Conservation (phyloP, 2,113 vertebrate species). For the Notothenia rossii region DNA sequence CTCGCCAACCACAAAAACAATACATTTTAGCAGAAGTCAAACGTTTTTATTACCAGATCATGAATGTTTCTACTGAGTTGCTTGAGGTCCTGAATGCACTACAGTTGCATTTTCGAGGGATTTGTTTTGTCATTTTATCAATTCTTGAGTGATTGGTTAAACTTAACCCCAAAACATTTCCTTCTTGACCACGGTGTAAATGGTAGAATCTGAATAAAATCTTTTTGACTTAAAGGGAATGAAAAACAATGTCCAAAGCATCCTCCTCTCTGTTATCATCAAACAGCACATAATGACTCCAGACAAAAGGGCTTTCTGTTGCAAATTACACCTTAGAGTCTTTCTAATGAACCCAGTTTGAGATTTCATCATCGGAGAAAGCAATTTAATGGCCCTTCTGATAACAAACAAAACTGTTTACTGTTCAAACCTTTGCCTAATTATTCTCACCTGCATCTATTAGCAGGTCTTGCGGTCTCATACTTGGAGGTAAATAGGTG, state of each 20-base stretch:
- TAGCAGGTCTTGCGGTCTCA: not conserved
- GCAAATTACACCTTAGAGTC: not conserved
- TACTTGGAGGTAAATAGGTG: not conserved
- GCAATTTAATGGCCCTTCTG: constrained; percentile 29
- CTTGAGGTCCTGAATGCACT: too few relatives aligned
- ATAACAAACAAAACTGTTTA: constrained; percentile 26
- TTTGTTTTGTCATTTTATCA: too few relatives aligned
- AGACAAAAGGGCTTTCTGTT: not conserved
- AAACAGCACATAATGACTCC: not conserved
- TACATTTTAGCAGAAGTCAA: too few relatives aligned
- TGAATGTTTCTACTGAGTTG: too few relatives aligned
- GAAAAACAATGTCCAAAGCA: not conserved
- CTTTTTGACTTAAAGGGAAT: not conserved
- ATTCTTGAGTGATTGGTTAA: too few relatives aligned
- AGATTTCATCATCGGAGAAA: constrained; percentile 17
- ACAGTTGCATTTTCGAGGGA: too few relatives aligned
- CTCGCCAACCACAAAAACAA: too few relatives aligned
- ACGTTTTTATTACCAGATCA: too few relatives aligned
- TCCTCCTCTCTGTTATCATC: constrained; percentile 2
- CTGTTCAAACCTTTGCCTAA: constrained; percentile 4
- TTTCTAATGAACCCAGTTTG: constrained; percentile 18
- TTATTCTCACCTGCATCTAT: constrained; percentile 30
- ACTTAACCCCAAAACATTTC: too few relatives aligned
- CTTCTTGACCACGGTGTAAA: too few relatives aligned
- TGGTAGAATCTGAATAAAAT: too few relatives aligned